Evolutionary conservation across 2,797 vertebrate genomes (phyloP).

Genomic region (Siniperca obscura): DNA sequence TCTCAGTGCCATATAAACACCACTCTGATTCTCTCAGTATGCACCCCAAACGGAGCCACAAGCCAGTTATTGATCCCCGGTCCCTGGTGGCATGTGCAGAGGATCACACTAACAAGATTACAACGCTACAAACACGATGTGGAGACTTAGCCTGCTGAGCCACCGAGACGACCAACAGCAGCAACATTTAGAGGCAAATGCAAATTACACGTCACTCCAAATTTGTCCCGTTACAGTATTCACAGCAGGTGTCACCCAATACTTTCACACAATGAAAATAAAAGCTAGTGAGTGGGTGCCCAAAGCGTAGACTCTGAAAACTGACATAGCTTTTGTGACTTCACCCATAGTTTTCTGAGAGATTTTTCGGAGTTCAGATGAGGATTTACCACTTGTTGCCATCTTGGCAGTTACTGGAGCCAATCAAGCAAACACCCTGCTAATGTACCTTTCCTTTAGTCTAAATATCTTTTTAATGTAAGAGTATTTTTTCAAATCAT

Average conservation of each 20-base stretch:
- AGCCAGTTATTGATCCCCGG: constrained; percentile 78
- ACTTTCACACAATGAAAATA: constrained; percentile 31
- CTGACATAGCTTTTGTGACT: constrained; percentile 11
- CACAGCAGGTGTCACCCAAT: constrained; percentile 46
- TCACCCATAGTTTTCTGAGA: not conserved
- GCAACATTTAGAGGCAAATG: constrained; percentile 55
- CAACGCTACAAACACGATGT: constrained; percentile 64
- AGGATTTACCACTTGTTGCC: constrained; percentile 5
- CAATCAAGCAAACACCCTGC: not conserved
- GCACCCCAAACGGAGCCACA: constrained; percentile 56
- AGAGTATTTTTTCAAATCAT: not conserved
- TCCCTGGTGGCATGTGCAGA: constrained; percentile 70
- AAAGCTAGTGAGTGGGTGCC: constrained; percentile 21
- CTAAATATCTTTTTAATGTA: not conserved
- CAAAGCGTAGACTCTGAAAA: not conserved
- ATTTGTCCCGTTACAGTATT: constrained; percentile 49
- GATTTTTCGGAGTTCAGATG: not conserved
- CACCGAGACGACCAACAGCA: constrained; percentile 53
- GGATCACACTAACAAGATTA: constrained; percentile 79
- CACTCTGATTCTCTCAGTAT: constrained; percentile 18
- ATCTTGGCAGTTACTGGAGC: not conserved
- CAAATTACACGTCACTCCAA: constrained; percentile 61
- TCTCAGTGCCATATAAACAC: constrained; percentile 42
- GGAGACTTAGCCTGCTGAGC: constrained; percentile 69
- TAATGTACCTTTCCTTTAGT: not conserved